phyloP scores from a whole-genome alignment of 2,888 invertebrate genomes.

The Bibio marci region DNA sequence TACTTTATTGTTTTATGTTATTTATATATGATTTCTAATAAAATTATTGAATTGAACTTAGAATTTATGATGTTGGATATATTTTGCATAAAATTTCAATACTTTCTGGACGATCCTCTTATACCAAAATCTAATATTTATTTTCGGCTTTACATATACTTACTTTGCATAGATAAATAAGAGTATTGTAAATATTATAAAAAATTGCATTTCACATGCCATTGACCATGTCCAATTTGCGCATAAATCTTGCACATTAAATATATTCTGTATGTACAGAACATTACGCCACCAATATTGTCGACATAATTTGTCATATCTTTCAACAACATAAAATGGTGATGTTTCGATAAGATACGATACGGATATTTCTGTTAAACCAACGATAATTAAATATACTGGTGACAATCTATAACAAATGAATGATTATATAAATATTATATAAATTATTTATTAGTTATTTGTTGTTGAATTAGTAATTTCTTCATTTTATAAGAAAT shows the following conservation, averaged over 20 bases:
- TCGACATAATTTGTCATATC: slow-evolving; percentile 24
- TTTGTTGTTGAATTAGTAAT: not conserved
- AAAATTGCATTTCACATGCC: slow-evolving; percentile 31
- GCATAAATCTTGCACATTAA: slow-evolving; percentile 25
- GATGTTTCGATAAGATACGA: slow-evolving; percentile 25
- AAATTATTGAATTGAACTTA: too few relatives aligned
- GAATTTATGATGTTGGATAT: too few relatives aligned
- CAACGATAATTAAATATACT: slow-evolving; percentile 22
- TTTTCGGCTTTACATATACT: too few relatives aligned
- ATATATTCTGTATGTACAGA: slow-evolving; percentile 27
- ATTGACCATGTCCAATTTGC: slow-evolving; percentile 31
- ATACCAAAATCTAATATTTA: too few relatives aligned
- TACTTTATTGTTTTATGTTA: too few relatives aligned
- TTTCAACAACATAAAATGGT: slow-evolving; percentile 26
- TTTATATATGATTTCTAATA: too few relatives aligned
- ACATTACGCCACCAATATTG: slow-evolving; percentile 28
- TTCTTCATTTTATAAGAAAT: not conserved
- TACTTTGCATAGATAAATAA: slow-evolving; percentile 26
- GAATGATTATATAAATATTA: too few relatives aligned
- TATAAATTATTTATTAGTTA: too few relatives aligned
- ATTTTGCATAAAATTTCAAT: too few relatives aligned
- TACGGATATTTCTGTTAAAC: slow-evolving; percentile 22
- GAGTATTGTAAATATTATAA: slow-evolving; percentile 21
- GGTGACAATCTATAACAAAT: slow-evolving; percentile 20
- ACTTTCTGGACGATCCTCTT: too few relatives aligned